phyloP scores from a whole-genome alignment of 2,797 vertebrate species.

The Xenopus petersii region DNA sequence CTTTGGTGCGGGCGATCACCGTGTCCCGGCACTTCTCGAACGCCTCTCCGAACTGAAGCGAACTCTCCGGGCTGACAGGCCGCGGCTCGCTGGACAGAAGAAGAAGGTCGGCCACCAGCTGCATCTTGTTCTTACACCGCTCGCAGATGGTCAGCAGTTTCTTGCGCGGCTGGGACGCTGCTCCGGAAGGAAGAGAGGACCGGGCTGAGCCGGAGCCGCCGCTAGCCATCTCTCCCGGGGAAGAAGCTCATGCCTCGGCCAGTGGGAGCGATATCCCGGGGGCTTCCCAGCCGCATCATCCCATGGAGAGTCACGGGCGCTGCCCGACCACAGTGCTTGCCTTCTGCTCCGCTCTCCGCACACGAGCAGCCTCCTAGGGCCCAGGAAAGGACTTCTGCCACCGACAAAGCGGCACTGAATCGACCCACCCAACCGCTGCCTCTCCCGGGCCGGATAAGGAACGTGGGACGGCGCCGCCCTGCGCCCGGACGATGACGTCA shows the following conservation, averaged over 20 bases:
- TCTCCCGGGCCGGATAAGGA: constrained; percentile 41
- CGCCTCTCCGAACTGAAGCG: constrained; percentile 76
- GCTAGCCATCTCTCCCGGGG: constrained; percentile 81
- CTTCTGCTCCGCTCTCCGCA: background rate
- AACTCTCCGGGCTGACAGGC: constrained; percentile 83
- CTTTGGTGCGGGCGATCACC: constrained; percentile 93
- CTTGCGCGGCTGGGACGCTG: constrained; percentile 79
- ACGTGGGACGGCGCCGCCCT: constrained; percentile 49
- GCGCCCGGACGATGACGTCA: constrained; percentile 32
- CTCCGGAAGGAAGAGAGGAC: constrained; percentile 73
- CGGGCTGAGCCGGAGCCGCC: constrained; percentile 80
- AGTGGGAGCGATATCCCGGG: constrained; percentile 37
- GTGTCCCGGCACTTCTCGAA: constrained; percentile 97
- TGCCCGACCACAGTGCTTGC: background rate
- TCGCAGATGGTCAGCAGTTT: constrained; percentile 87
- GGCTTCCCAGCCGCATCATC: constrained; percentile 55
- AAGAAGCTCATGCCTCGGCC: constrained; percentile 42
- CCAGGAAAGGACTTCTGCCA: background rate
- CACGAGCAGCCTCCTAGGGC: constrained; percentile 2
- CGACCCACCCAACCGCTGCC: constrained; percentile 28
- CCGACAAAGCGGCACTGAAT: background rate
- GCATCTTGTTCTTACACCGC: constrained; percentile 93
- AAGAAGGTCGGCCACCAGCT: constrained; percentile 96
- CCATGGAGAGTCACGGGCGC: constrained; percentile 53
- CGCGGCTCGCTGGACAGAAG: constrained; percentile 93